Percentiles rank a stretch among this genome's conserved stretches.
Conservation (phyloP, 2,888 invertebrate species). For the Belgica antarctica region DNA sequence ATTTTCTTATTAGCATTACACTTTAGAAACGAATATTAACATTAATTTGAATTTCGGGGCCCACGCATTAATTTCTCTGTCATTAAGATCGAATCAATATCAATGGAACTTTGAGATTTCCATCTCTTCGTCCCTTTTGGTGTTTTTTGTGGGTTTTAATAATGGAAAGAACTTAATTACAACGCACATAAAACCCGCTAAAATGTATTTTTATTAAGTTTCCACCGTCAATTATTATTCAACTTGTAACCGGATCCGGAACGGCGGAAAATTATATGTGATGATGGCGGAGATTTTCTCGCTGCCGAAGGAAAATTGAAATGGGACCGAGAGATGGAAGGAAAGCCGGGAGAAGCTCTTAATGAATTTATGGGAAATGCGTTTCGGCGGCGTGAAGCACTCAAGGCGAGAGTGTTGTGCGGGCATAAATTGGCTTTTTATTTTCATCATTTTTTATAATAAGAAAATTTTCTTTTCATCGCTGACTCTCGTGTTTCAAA, state of each 20-base stretch:
- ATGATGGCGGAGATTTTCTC: slow-evolving; percentile 11
- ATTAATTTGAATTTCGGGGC: neutral
- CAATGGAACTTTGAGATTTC: slow-evolving; percentile 18
- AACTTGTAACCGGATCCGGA: slow-evolving; percentile 11
- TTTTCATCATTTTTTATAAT: slow-evolving; percentile 43
- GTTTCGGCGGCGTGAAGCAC: slow-evolving; percentile 24
- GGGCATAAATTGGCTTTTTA: slow-evolving; percentile 38
- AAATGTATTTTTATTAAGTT: slow-evolving; percentile 35
- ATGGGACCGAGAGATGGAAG: neutral
- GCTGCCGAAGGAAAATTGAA: neutral
- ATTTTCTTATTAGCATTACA: neutral
- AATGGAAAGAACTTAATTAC: slow-evolving; percentile 34
- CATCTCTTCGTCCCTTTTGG: slow-evolving; percentile 2
- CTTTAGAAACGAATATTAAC: neutral
- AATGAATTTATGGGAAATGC: slow-evolving; percentile 43
- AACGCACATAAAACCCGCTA: slow-evolving; percentile 14
- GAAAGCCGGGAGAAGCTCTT: slow-evolving; percentile 21
- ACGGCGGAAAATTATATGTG: slow-evolving; percentile 7
- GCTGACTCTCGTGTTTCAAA: slow-evolving; percentile 19
- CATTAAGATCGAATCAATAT: slow-evolving; percentile 38
- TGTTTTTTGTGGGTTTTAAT: slow-evolving; percentile 32
- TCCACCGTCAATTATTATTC: neutral
- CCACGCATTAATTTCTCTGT: slow-evolving; percentile 31
- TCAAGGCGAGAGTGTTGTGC: neutral
- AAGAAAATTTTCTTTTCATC: slow-evolving; percentile 26